These are phyloP conservation scores for Semnornis frantzii DNA, from an alignment of 2,113 vertebrate species.

Conservation along the genomic window DNA sequence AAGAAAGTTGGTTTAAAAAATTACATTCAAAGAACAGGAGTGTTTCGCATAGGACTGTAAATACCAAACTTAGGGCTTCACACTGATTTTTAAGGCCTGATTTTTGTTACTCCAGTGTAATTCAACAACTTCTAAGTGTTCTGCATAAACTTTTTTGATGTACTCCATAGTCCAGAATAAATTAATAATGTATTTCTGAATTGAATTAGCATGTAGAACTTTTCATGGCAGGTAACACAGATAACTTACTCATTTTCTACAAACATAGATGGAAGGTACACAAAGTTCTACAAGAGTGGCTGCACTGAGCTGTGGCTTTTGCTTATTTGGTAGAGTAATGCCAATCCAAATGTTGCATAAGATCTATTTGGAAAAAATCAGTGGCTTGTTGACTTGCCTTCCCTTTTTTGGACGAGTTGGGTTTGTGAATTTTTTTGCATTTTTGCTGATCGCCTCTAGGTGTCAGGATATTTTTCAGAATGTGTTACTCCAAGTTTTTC, in stretches of 20 bases:
- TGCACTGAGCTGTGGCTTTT: neutral
- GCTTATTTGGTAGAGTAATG: neutral
- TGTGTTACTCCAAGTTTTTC: neutral
- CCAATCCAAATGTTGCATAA: neutral
- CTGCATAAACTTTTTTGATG: neutral
- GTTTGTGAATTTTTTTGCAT: neutral
- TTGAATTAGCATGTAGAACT: neutral
- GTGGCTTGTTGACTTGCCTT: neutral
- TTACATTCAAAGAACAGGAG: fast-evolving
- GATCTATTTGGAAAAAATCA: neutral
- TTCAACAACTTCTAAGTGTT: neutral
- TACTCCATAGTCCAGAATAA: neutral
- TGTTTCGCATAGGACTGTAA: neutral
- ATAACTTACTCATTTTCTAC: neutral
- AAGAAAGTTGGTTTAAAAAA: neutral
- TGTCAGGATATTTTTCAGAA: constrained; percentile 40
- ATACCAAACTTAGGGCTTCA: neutral
- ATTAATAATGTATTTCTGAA: neutral
- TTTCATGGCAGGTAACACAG: neutral
- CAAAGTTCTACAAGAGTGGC: neutral
- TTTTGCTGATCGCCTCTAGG: constrained; percentile 6
- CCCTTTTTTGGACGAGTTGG: neutral
- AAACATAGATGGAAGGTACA: fast-evolving
- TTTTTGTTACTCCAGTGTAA: neutral
- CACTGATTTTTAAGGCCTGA: neutral